Conservation (phyloP, 2,888 invertebrate species). For the Tetragnatha montana region DNA sequence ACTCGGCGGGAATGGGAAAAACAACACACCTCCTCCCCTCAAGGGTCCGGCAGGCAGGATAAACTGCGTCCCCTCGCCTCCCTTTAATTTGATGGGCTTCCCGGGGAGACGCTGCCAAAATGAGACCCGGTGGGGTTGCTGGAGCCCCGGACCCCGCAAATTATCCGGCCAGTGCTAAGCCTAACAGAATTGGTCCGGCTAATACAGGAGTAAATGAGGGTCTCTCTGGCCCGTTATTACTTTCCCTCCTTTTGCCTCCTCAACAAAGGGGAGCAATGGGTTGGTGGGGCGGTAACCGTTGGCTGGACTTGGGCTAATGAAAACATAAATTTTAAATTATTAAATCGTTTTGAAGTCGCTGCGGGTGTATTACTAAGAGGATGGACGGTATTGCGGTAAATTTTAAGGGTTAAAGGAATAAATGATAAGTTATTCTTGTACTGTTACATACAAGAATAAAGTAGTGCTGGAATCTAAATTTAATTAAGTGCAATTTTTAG, state of each 20-base stretch:
- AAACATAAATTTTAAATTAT: too few species aligned
- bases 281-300: too few species aligned
- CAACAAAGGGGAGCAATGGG: neutral
- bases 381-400: too few species aligned
- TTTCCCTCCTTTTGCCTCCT: slow-evolving; percentile 9
- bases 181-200: slow-evolving; percentile 11
- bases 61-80: slow-evolving; percentile 49
- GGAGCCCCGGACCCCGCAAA: slow-evolving; percentile 35
- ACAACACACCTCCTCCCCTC: slow-evolving; percentile 33
- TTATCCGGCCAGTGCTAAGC: slow-evolving; percentile 48
- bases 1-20: slow-evolving; percentile 47
- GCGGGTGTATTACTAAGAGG: too few species aligned
- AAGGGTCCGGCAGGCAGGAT: slow-evolving; percentile 44
- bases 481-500: too few species aligned
- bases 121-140: slow-evolving; percentile 25
- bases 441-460: too few species aligned
- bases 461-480: too few species aligned
- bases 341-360: too few species aligned
- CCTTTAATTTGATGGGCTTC: slow-evolving; percentile 60
- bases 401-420: too few species aligned
- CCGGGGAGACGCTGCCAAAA: slow-evolving; percentile 50
- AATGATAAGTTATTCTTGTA: too few species aligned
- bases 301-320: too few species aligned
- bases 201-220: slow-evolving; percentile 48
- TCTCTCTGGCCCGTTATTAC: slow-evolving; percentile 46